Evolutionary conservation across 2,113 vertebrate genomes (phyloP).

Genomic region (Tamias sibiricus): DNA sequence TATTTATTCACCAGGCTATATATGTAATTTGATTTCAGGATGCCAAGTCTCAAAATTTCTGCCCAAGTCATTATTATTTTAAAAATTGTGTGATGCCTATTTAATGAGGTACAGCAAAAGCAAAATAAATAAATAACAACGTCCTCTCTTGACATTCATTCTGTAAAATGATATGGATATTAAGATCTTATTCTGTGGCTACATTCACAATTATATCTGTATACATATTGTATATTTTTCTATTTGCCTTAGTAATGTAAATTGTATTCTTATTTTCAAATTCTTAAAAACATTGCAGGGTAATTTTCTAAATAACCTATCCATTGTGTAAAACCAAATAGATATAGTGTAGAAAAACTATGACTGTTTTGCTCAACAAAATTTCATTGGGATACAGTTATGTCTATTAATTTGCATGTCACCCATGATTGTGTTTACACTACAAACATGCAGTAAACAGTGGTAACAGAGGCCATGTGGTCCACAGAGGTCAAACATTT

Average conservation of each 20-base stretch:
- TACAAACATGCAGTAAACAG: background rate
- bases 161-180: background rate
- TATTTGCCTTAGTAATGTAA: background rate
- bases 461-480: background rate
- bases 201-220: background rate
- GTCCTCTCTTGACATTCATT: background rate
- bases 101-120: background rate
- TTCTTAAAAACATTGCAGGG: background rate
- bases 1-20: background rate
- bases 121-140: background rate
- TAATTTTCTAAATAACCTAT: slow-evolving; percentile 42
- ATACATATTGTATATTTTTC: background rate
- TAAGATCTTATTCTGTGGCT: background rate
- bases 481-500: background rate
- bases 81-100: background rate
- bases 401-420: background rate
- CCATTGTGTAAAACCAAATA: slow-evolving; percentile 53
- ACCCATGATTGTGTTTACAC: background rate
- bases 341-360: background rate
- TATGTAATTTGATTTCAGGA: background rate
- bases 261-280: background rate
- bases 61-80: background rate
- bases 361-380: background rate
- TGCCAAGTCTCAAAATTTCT: background rate
- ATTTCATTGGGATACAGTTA: background rate